Base-by-base conservation (phyloP, 1,140 invertebrate species). In the Amphibalanus amphitrite region DNA sequence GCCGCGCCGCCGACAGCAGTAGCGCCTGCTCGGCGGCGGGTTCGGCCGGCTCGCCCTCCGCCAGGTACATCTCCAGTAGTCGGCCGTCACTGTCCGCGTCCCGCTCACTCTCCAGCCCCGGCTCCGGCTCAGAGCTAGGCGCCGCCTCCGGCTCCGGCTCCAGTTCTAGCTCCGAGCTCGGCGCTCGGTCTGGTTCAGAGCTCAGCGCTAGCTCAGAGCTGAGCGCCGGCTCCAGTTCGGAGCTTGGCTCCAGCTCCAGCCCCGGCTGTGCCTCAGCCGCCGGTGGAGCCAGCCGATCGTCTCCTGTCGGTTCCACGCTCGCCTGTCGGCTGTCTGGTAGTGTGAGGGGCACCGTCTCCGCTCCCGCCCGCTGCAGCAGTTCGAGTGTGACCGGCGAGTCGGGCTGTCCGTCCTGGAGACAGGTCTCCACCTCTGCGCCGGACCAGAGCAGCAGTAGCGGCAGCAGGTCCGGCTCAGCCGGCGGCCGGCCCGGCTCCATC, bases 1-100 rank as follows among this genome's bases (percentile, higher is more conserved):
- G 89, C 70, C 88, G 88, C 69, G 87, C 85, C n/a, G 89, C 82
- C 69, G 86, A 87, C 78, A 91, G 89, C 40, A 91, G 82, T 47
- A 89, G 79, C 1, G 89, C 89, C 75, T 87, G 84, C 72, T 88
- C 87, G 76, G 87, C 86, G 74, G 83, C 84, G 76, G 79, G 6
- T 6, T 38, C 38, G 38, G 38, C 38, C 38, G 38, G 38, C 38
- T 38, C 38, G 38, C 38, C 38, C 38, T 38, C 38, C 38, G 38
- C 17, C 38, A 38, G 38, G 38, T 38, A 38, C 38, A 38, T 38
- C 38, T 38, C 6, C 38, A 38, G 38, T 17, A 38, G 38, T 17
- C 17, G 38, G 38, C 38, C 67, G 28, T 29, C 28, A 26, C 17
- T 29, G n/a, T 74, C 73, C 8, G 64, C 74, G 25, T 28, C 76